Conservation (phyloP, 2,113 vertebrate species). For the Meleagris gallopavo region DNA sequence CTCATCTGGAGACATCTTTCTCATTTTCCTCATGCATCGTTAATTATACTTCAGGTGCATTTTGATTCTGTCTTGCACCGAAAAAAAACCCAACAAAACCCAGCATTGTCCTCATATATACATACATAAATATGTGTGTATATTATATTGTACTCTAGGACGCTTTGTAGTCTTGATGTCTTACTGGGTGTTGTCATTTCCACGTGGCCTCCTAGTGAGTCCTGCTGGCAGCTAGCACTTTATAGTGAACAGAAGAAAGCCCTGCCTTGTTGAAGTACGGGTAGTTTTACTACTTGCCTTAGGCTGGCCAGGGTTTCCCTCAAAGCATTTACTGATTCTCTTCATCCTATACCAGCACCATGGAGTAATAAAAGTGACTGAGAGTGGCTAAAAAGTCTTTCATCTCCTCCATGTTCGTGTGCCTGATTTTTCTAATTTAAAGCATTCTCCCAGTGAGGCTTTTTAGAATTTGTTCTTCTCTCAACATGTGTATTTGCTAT, state of each 20-base stretch:
- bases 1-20: neutral
- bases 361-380: neutral
- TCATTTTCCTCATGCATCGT: neutral
- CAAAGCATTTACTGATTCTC: constrained; percentile 35
- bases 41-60: neutral
- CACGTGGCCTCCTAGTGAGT: neutral
- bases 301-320: constrained; percentile 17
- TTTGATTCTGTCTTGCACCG: neutral
- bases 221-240: constrained; percentile 16
- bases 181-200: constrained; percentile 8
- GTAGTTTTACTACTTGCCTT: constrained; percentile 34
- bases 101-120: too few species aligned
- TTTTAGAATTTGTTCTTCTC: constrained; percentile 14
- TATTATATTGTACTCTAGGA: neutral
- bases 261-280: neutral
- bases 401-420: constrained; percentile 26
- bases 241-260: neutral
- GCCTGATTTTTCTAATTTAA: constrained; percentile 38
- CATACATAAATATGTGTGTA: neutral
- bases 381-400: constrained; percentile 40
- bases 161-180: constrained; percentile 38
- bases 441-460: neutral
- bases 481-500: neutral
- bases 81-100: neutral
- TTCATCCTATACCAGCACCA: constrained; percentile 49